These are phyloP conservation scores for Eurytoma adleriae DNA, from an alignment of 2,888 invertebrate species.

Conservation along the genomic window DNA sequence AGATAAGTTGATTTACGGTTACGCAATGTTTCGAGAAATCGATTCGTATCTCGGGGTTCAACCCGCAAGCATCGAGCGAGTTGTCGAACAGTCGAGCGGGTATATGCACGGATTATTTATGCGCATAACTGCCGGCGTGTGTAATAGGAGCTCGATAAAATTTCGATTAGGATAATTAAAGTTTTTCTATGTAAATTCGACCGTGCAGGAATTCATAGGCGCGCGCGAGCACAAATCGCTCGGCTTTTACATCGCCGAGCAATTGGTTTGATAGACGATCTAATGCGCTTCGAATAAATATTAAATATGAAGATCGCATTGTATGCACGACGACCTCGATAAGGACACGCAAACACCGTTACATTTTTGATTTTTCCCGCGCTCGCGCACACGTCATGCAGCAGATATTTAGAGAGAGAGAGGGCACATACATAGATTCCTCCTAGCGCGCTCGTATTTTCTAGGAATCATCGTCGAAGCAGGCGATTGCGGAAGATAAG, in stretches of 20 bases:
- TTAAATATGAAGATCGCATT: slow-evolving; percentile 26
- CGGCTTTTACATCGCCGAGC: neutral
- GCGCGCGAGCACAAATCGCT: neutral
- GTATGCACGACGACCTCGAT: slow-evolving; percentile 13
- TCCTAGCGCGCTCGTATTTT: slow-evolving; percentile 23
- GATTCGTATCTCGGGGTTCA: too few species aligned
- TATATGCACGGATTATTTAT: too few species aligned
- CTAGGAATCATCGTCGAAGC: slow-evolving; percentile 38
- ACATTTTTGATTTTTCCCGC: slow-evolving; percentile 3
- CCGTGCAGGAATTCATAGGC: neutral
- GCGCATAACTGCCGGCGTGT: too few species aligned
- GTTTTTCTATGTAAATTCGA: too few species aligned
- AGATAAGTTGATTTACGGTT: too few species aligned
- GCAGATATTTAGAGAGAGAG: slow-evolving; percentile 9
- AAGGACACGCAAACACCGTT: slow-evolving; percentile 18
- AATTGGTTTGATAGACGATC: neutral
- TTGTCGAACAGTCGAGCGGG: too few species aligned
- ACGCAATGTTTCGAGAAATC: too few species aligned
- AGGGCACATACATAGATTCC: slow-evolving; percentile 31
- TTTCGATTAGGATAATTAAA: too few species aligned
- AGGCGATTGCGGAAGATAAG: slow-evolving; percentile 41
- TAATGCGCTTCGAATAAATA: neutral
- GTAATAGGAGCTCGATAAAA: too few species aligned
- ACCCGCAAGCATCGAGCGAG: too few species aligned
- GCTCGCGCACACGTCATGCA: neutral